Evolutionary conservation across 2,113 vertebrate species (phyloP).

Genomic region (Chionomys nivalis): DNA sequence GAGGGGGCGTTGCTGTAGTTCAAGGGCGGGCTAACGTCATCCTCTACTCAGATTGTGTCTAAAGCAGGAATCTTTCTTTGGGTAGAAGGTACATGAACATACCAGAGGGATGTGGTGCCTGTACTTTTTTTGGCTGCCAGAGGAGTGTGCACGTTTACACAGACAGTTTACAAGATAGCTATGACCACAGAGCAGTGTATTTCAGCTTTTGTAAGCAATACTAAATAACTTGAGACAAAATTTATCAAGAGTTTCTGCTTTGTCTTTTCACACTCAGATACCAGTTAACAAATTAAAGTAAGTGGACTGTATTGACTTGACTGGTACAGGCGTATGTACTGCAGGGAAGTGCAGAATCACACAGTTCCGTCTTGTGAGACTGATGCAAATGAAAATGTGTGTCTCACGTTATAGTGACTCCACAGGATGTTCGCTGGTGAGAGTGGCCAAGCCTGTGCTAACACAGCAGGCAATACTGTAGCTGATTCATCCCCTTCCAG

Average conservation of each 20-base stretch:
- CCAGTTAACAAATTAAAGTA: background rate
- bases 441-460: conserved; percentile 6
- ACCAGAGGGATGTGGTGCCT: background rate
- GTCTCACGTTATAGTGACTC: conserved; percentile 54
- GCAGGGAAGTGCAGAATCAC: background rate
- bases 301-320: background rate
- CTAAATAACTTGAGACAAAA: conserved; percentile 1
- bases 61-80: background rate
- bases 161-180: background rate
- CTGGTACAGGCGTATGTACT: background rate
- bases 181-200: background rate
- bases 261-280: background rate
- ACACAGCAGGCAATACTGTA: background rate
- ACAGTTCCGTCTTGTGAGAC: conserved; percentile 20
- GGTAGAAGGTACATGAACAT: background rate
- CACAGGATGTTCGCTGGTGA: conserved; percentile 17
- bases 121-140: conserved; percentile 6
- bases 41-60: background rate
- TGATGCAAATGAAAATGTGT: conserved; percentile 50
- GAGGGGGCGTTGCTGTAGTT: too few species aligned
- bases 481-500: background rate
- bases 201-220: conserved; percentile 34
- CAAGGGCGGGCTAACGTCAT: background rate
- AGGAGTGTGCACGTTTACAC: background rate
- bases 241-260: conserved; percentile 46